phyloP scores from a whole-genome alignment of 1,140 invertebrate species.

The Notospermus geniculatus region DNA sequence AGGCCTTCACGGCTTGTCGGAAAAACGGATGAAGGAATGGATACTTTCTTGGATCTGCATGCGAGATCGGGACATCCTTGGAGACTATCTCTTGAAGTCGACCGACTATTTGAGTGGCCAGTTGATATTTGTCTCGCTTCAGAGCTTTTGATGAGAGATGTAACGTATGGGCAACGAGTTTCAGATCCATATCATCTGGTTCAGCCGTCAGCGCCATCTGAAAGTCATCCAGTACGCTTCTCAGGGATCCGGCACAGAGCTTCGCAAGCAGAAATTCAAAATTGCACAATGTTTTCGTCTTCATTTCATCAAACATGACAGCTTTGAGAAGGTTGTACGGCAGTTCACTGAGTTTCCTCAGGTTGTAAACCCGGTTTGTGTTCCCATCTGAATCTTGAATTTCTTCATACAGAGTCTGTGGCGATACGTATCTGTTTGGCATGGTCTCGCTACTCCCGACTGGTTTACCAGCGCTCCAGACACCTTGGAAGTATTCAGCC shows the following conservation, averaged over 20 bases:
- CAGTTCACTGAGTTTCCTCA: slow-evolving; percentile 77
- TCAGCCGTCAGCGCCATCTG: slow-evolving; percentile 82
- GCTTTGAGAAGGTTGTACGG: slow-evolving; percentile 77
- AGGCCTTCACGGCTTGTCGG: slow-evolving; percentile 34
- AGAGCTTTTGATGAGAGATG: slow-evolving; percentile 69
- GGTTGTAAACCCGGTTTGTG: slow-evolving; percentile 69
- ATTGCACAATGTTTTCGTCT: slow-evolving; percentile 91
- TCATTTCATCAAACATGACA: slow-evolving; percentile 84
- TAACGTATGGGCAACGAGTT: slow-evolving; percentile 89
- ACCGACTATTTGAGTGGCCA: slow-evolving; percentile 90
- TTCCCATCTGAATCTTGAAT: slow-evolving; percentile 65
- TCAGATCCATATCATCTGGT: slow-evolving; percentile 83
- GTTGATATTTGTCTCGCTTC: slow-evolving; percentile 86
- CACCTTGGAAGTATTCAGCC: slow-evolving; percentile 60
- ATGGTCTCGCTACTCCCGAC: slow-evolving; percentile 38
- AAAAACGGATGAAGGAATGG: slow-evolving; percentile 39
- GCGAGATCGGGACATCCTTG: slow-evolving; percentile 38
- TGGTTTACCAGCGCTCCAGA: slow-evolving; percentile 41
- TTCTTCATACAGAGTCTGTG: slow-evolving; percentile 62
- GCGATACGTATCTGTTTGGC: slow-evolving; percentile 28
- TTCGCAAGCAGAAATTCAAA: slow-evolving; percentile 98
- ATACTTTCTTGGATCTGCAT: slow-evolving; percentile 43
- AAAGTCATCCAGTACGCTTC: slow-evolving; percentile 86
- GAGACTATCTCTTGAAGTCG: slow-evolving; percentile 62
- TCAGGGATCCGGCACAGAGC: slow-evolving; percentile 87